Conservation (phyloP, 2,888 invertebrate species). For the Mactromeris polynyma region DNA sequence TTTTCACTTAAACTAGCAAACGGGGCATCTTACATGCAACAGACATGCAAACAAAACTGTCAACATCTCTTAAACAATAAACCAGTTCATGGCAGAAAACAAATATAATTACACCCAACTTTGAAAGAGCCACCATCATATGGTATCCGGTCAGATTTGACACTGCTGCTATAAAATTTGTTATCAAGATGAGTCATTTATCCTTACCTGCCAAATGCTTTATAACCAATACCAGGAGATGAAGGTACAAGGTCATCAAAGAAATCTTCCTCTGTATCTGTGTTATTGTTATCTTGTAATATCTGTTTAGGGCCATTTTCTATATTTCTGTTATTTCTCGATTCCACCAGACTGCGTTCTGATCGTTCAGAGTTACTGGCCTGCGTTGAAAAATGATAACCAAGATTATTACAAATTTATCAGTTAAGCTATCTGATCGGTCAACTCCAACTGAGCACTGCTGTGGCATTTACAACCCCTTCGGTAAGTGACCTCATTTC, state of each 20-base stretch:
- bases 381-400: conserved; percentile 27
- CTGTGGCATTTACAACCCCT: too few species aligned
- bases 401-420: too few species aligned
- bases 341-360: conserved; percentile 74
- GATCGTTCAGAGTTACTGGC: conserved; percentile 64
- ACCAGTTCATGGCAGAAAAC: too few species aligned
- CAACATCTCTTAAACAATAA: too few species aligned
- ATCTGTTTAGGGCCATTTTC: conserved; percentile 69
- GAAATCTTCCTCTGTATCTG: conserved; percentile 84
- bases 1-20: too few species aligned
- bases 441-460: too few species aligned
- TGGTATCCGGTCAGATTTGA: neutral
- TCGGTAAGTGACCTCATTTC: too few species aligned
- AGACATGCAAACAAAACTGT: too few species aligned
- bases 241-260: conserved; percentile 83
- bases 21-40: too few species aligned
- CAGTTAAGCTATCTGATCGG: too few species aligned
- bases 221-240: conserved; percentile 53
- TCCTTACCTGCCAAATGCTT: conserved; percentile 64
- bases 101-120: neutral
- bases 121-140: neutral
- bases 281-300: conserved; percentile 67
- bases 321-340: conserved; percentile 75
- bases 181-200: neutral
- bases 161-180: neutral